A percentile compares a stretch with the other conserved stretches of the same genome.
phyloP scores from a whole-genome alignment of 2,797 vertebrate genomes.

The Enteromius viviparus region DNA sequence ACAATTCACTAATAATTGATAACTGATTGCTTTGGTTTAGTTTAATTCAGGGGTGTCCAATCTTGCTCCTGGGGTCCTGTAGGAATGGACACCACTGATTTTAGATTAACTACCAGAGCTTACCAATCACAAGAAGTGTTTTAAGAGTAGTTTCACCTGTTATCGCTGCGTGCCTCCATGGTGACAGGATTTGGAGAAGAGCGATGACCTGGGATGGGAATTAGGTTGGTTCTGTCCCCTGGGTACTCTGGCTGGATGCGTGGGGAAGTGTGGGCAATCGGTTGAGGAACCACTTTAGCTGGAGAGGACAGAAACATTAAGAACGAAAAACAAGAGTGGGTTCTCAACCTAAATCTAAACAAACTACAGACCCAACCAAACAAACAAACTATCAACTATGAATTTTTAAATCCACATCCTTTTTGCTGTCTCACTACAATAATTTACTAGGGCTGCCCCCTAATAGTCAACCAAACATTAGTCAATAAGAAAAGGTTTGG shows the following conservation, averaged over 20 bases:
- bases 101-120: neutral
- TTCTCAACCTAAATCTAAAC: neutral
- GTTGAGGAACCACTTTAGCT: conserved; percentile 99
- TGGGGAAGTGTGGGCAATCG: conserved; percentile 93
- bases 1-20: neutral
- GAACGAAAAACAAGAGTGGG: neutral
- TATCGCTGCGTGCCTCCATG: conserved; percentile 96
- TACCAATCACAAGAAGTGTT: neutral
- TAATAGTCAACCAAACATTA: neutral
- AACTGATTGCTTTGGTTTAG: neutral
- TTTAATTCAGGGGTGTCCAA: neutral
- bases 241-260: conserved; percentile 93
- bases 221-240: conserved; percentile 89
- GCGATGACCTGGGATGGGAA: conserved; percentile 90
- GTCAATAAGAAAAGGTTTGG: neutral
- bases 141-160: conserved; percentile 78
- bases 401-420: neutral
- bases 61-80: neutral
- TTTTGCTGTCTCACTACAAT: neutral
- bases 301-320: conserved; percentile 24
- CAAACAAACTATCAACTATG: neutral
- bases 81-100: neutral
- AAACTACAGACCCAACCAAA: neutral
- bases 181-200: conserved; percentile 95
- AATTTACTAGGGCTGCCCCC: neutral